phyloP scores from a whole-genome alignment of 2,113 vertebrate genomes.

The Chascanopsetta lugubris region DNA sequence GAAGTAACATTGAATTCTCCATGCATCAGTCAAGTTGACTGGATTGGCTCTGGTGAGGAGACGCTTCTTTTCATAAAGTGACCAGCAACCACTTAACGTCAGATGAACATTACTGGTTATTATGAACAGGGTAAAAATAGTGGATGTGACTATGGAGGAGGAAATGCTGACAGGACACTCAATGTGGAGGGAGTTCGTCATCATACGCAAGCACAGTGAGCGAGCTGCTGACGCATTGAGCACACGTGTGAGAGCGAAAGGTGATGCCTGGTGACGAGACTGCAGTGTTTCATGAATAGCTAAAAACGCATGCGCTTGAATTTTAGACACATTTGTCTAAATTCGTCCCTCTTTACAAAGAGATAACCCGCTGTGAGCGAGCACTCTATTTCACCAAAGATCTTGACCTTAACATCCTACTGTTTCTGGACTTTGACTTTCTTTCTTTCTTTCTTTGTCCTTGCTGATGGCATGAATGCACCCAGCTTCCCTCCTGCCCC shows the following conservation, averaged over 20 bases:
- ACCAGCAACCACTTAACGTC: slow-evolving; percentile 17
- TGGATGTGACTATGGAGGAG: slow-evolving; percentile 6
- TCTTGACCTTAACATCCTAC: slow-evolving; percentile 11
- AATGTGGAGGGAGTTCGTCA: slow-evolving; percentile 6
- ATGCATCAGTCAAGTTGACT: background rate
- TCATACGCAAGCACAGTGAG: slow-evolving; percentile 10
- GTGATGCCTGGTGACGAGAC: slow-evolving; percentile 33
- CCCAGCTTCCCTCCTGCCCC: slow-evolving; percentile 2
- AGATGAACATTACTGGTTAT: background rate
- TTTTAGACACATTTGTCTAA: background rate
- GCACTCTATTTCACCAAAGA: slow-evolving; percentile 10
- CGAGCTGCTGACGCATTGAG: slow-evolving; percentile 45
- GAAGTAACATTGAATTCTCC: background rate
- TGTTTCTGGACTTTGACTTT: slow-evolving; percentile 27
- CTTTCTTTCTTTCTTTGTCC: slow-evolving; percentile 45
- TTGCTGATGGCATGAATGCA: slow-evolving; percentile 39
- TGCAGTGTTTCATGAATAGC: slow-evolving; percentile 20
- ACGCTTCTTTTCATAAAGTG: slow-evolving; percentile 1
- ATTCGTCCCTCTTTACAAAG: slow-evolving; percentile 1
- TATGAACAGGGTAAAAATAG: slow-evolving; percentile 8
- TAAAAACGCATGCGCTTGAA: background rate
- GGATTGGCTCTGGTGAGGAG: background rate
- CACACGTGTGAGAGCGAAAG: slow-evolving; percentile 31
- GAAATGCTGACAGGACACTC: slow-evolving; percentile 55
- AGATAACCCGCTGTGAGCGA: slow-evolving; percentile 1